phyloP scores from a whole-genome alignment of 2,797 vertebrate genomes.

The Danio choprae region DNA sequence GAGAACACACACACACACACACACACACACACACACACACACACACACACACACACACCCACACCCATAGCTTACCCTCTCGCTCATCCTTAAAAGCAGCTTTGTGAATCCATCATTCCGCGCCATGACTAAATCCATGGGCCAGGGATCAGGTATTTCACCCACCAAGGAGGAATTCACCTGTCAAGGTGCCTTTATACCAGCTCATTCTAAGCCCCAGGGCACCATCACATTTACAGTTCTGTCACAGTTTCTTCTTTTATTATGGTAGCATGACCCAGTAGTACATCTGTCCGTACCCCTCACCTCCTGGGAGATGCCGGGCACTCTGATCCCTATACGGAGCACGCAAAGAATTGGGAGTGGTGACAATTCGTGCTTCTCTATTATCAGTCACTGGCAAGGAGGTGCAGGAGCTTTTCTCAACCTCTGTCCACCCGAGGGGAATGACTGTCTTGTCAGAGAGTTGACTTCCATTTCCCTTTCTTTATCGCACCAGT shows the following conservation, averaged over 20 bases:
- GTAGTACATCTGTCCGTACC: constrained; percentile 26
- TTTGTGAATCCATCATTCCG: constrained; percentile 28
- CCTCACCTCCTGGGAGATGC: constrained; percentile 40
- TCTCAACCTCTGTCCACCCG: constrained; percentile 56
- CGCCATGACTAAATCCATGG: constrained; percentile 45
- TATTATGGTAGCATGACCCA: constrained; percentile 47
- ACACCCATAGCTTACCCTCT: constrained; percentile 35
- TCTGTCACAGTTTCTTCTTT: constrained; percentile 53
- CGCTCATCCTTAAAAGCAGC: constrained; percentile 15
- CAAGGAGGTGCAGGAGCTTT: constrained; percentile 58
- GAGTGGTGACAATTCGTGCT: constrained; percentile 45
- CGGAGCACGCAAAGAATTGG: constrained; percentile 31
- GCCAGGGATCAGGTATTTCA: constrained; percentile 47
- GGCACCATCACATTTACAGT: constrained; percentile 41
- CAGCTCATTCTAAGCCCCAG: constrained; percentile 44
- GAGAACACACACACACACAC: constrained; percentile 37
- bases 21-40: constrained; percentile 39
- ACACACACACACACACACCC: constrained; percentile 40
- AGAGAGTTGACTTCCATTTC: constrained; percentile 53
- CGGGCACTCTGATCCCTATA: constrained; percentile 54
- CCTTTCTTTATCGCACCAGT: constrained; percentile 51
- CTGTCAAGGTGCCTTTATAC: constrained; percentile 48
- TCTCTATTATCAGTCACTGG: constrained; percentile 55
- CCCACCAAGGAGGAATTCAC: constrained; percentile 36
- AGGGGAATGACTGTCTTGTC: constrained; percentile 55